Evolutionary conservation across 1,140 invertebrate genomes (phyloP), one percentile per base, ranked within the genome.

Genomic region (Parasteatoda tepidariorum): DNA sequence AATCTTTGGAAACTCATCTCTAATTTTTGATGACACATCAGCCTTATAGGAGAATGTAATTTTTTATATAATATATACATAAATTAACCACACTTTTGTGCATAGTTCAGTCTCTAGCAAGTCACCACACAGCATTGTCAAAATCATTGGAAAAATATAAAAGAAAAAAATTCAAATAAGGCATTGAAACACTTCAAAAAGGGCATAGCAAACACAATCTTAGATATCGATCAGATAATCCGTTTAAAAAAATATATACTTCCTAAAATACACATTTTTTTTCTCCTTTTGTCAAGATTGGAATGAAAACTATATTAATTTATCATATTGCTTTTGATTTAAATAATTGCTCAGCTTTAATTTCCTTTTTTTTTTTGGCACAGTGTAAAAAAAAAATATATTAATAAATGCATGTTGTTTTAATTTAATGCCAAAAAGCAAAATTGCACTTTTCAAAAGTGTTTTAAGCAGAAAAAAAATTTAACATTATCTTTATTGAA

Each of bases 91-190:
- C 78, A 70, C 78, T 30, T 59, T 82, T 82, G 78, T 82, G 78
- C 78, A 82, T 26, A 79, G 41, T 70, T 82, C 78, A 82, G 78
- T 82, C 78, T 82, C 48, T 82, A 82, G 76, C 66, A 70, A 70
- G 78, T 82, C 78, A 82, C 67, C 78, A 70, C 76, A 79, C 66
- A 61, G 67, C 67, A 82, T 61, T 82, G 61, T 67, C 61, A 59
- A 82, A 82, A 82, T n/a, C 55, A 70, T 67, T 78, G 61, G n/a
- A 78, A 38, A 75, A 75, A 41, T 57, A 75, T 22, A n/a, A 79
- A 70, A 68, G 48, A 57, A 68, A 78, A 66, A 67, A 79, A 79
- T 55, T 30, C 28, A 67, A 68, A 70, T 33, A 82, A 13, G 31
- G 18, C 38, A n/a, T 57, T 31, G 48, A 73, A 68, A 79, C 62